Conservation (phyloP, 2,888 invertebrate genomes). For the Herminia tarsipennalis region DNA sequence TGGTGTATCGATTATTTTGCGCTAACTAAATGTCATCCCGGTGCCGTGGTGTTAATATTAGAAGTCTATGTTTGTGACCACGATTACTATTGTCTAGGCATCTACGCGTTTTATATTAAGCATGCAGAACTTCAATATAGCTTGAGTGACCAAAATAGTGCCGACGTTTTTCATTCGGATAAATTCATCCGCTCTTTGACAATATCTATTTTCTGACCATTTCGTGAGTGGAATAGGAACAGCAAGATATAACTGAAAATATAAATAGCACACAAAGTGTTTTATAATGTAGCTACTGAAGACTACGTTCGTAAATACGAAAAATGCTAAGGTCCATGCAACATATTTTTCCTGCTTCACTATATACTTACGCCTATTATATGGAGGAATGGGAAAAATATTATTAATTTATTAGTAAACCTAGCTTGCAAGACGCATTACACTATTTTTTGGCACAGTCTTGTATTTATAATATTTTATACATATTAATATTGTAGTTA, state of each 20-base stretch:
- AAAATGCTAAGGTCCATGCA: not conserved
- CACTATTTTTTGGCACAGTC: too few species aligned
- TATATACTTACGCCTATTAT: too few species aligned
- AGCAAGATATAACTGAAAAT: slow-evolving; percentile 43
- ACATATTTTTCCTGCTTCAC: too few species aligned
- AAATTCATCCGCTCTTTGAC: slow-evolving; percentile 66
- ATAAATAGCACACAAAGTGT: slow-evolving; percentile 36
- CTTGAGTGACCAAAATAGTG: slow-evolving; percentile 80
- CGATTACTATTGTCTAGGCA: slow-evolving; percentile 83
- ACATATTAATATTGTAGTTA: too few species aligned
- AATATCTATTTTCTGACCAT: slow-evolving; percentile 68
- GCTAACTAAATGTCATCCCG: slow-evolving; percentile 85
- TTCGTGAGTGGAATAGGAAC: slow-evolving; percentile 55
- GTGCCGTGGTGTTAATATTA: slow-evolving; percentile 84
- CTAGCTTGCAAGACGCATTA: too few species aligned
- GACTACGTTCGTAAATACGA: not conserved
- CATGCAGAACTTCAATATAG: slow-evolving; percentile 77
- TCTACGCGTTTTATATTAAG: slow-evolving; percentile 84
- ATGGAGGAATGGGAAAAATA: too few species aligned
- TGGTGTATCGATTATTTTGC: slow-evolving; percentile 86
- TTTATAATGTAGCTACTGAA: slow-evolving; percentile 11
- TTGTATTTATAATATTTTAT: too few species aligned
- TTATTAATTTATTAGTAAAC: too few species aligned
- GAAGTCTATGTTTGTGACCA: slow-evolving; percentile 82
- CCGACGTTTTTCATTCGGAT: slow-evolving; percentile 65